Conservation (phyloP, 2,888 invertebrate genomes). For the Ypsolopha scabrella region DNA sequence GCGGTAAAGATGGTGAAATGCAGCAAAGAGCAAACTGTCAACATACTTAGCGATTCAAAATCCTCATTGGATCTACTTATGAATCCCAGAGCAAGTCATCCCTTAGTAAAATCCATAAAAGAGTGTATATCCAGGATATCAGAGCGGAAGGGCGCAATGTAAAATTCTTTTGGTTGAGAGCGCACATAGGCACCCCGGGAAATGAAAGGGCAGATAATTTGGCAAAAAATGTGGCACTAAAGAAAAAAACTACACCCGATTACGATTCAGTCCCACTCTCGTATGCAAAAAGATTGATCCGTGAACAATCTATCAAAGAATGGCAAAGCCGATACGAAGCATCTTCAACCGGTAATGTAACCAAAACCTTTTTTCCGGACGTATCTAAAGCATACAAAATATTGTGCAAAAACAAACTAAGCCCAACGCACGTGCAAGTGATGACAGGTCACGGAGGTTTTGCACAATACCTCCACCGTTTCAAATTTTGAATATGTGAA, state of each 20-base stretch:
- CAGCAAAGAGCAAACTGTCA: neutral
- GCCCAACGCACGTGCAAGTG: neutral
- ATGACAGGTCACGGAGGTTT: slow-evolving; percentile 10
- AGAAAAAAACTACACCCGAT: neutral
- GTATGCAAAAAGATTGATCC: slow-evolving; percentile 1
- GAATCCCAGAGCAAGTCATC: neutral
- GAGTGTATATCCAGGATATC: neutral
- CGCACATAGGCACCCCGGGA: slow-evolving; percentile 4
- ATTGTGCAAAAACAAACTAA: neutral
- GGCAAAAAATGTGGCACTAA: slow-evolving; percentile 7
- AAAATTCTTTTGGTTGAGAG: slow-evolving; percentile 6
- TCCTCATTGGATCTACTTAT: slow-evolving; percentile 3
- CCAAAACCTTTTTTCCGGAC: slow-evolving; percentile 3
- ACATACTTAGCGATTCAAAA: slow-evolving; percentile 5
- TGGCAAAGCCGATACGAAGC: slow-evolving; percentile 4
- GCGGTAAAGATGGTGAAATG: neutral
- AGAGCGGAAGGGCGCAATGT: neutral
- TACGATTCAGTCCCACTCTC: slow-evolving; percentile 6
- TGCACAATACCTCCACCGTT: slow-evolving; percentile 8
- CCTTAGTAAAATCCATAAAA: neutral
- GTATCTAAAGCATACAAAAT: neutral
- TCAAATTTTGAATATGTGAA: slow-evolving; percentile 5
- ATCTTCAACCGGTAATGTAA: neutral
- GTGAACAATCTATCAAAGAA: neutral
- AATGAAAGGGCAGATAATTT: slow-evolving; percentile 10